Percentiles rank a stretch among this genome's conserved stretches.
These are phyloP conservation scores for Ispidina lecontei DNA, from an alignment of 2,797 vertebrate species.

Conservation along the genomic window DNA sequence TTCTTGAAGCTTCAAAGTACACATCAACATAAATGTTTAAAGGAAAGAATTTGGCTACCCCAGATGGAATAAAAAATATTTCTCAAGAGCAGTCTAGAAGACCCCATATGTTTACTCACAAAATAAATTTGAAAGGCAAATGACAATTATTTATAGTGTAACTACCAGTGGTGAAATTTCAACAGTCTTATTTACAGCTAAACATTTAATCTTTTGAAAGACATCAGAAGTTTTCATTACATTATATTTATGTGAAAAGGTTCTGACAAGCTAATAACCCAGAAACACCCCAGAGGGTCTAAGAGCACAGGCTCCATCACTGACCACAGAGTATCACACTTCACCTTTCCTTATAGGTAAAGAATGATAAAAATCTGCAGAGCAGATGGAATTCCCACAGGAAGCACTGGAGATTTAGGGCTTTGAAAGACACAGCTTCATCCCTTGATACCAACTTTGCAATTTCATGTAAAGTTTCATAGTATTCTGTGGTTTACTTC, in stretches of 20 bases:
- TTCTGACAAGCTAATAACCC: not conserved
- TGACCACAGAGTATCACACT: fast-evolving
- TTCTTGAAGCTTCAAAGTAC: not conserved
- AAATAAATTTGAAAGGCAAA: not conserved
- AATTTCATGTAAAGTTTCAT: not conserved
- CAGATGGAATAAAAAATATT: not conserved
- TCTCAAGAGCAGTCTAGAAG: not conserved
- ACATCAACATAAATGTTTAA: not conserved
- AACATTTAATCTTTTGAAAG: not conserved
- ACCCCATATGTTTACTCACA: not conserved
- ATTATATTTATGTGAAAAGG: not conserved
- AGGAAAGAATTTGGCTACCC: not conserved
- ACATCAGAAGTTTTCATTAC: not conserved
- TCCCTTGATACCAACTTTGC: not conserved
- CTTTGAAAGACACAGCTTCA: not conserved
- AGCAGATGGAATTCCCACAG: not conserved
- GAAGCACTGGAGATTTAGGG: not conserved
- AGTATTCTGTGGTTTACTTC: not conserved
- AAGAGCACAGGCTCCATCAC: not conserved
- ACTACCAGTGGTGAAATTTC: not conserved
- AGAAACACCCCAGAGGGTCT: not conserved
- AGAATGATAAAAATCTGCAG: too few species aligned
- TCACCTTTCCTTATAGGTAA: not conserved
- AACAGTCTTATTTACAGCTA: not conserved
- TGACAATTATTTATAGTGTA: not conserved